Base-by-base conservation (phyloP, 2,113 vertebrate species). In the Vulpes vulpes region DNA sequence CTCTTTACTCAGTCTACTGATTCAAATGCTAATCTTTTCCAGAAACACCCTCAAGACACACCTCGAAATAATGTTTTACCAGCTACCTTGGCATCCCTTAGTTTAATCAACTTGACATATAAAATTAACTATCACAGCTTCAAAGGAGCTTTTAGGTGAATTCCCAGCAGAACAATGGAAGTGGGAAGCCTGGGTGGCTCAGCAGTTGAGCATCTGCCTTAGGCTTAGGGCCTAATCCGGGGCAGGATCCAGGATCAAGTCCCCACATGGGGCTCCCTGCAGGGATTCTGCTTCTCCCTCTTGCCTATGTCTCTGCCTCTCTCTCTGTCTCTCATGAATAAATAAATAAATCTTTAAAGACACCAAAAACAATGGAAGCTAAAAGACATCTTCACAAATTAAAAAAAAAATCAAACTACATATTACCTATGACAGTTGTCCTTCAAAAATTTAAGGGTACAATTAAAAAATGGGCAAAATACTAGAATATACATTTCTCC, bases 351-450 rank as follows among this genome's bases (percentile, higher is more conserved):
- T 43, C 43, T 43, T 43, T 43, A 43, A 43, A 43, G 43, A 43
- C 5, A 43, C 43, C 43, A 43, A 43, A 43, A 76, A 85, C 30
- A 91, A 17, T 38, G 62, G 22, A 69, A 91, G 53, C 53, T 53
- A 23, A 43, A 78, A 69, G 27, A 67, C 9, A 80, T 38, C n/a
- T 90, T 76, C 59, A 74, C 25, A 79, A 38, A 22, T 59, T n/a
- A 91, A 95, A 91, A 51, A 91, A 78, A 95, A 87, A 35, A 49
- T 30, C 60, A 69, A 60, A 79, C 8, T 69, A 16, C 69, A 69
- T 59, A 53, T 69, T 53, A 69, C 17, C 73, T 79, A 71, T 53
- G 32, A 60, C 79, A 86, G 84, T 53, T 60, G 32, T 69, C 62
- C 38, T 85, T 85, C 38, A 69, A 51, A 93, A 65, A 74, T 65